These are phyloP conservation scores for Carterocephalus palaemon DNA, from an alignment of 2,888 invertebrate species.

Conservation along the genomic window DNA sequence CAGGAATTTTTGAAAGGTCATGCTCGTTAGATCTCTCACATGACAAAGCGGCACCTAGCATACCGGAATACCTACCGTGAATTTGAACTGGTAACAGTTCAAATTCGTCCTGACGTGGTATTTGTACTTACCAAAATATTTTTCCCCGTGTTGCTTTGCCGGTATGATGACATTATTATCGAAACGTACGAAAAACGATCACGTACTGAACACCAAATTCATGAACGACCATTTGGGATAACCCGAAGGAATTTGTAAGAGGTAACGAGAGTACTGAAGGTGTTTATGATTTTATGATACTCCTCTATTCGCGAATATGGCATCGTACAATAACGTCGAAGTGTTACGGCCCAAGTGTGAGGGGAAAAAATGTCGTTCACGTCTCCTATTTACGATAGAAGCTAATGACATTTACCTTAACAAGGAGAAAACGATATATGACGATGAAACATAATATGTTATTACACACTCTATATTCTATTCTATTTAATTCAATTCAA, in stretches of 20 bases:
- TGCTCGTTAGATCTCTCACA: no score
- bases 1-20: no score
- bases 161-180: constrained; percentile 37
- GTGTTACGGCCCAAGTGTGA: constrained; percentile 49
- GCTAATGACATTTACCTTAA: constrained; percentile 58
- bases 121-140: no score
- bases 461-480: background rate
- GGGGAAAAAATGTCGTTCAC: constrained; percentile 54
- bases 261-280: constrained; percentile 53
- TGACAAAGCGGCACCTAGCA: no score
- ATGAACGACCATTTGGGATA: constrained; percentile 52
- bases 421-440: constrained; percentile 37
- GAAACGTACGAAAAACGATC: constrained; percentile 41
- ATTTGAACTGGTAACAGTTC: no score
- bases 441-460: constrained; percentile 26
- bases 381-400: constrained; percentile 43
- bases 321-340: constrained; percentile 66
- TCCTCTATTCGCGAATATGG: constrained; percentile 60
- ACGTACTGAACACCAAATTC: constrained; percentile 56
- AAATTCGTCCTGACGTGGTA: background rate
- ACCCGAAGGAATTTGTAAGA: constrained; percentile 52
- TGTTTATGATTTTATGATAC: constrained; percentile 69
- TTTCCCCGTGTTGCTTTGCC: no score
- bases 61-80: no score
- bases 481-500: constrained; percentile 7